These are phyloP conservation scores for Pica pica DNA, from an alignment of 2,113 vertebrate genomes.

Conservation along the genomic window DNA sequence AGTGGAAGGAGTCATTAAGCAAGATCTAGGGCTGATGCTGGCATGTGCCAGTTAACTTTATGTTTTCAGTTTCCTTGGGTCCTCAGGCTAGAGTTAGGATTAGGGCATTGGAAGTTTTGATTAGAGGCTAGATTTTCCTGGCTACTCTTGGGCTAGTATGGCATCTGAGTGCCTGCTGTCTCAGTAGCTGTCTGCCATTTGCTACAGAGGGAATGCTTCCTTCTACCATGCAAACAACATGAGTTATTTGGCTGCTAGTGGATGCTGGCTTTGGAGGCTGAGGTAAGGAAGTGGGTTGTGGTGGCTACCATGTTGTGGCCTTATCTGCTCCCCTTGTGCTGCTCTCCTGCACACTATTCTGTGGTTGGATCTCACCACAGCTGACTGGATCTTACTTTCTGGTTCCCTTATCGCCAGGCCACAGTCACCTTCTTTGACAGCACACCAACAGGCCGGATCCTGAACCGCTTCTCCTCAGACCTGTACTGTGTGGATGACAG, in stretches of 20 bases:
- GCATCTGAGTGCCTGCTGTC: not conserved
- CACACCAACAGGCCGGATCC: slow-evolving; percentile 85
- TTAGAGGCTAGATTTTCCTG: not conserved
- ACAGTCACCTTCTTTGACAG: slow-evolving; percentile 89
- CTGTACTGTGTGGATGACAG: slow-evolving; percentile 86
- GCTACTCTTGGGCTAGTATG: not conserved
- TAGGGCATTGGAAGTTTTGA: not conserved
- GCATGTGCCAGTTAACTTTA: not conserved
- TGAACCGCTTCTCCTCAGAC: slow-evolving; percentile 97
- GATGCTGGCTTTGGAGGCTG: not conserved
- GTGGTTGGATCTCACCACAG: not conserved
- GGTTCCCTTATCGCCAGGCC: slow-evolving; percentile 69
- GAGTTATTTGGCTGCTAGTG: not conserved
- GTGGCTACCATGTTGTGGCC: not conserved
- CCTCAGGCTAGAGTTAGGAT: not conserved
- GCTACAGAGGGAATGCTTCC: not conserved
- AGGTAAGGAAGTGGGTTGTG: not conserved
- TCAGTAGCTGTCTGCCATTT: not conserved
- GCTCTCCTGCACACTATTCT: not conserved
- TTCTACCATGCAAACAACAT: not conserved
- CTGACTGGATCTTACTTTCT: not conserved
- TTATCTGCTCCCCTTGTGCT: not conserved
- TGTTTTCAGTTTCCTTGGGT: not conserved
- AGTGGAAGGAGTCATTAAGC: not conserved
- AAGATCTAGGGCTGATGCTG: not conserved